phyloP scores from a whole-genome alignment of 2,888 invertebrate genomes.

The Alsophila aescularia region DNA sequence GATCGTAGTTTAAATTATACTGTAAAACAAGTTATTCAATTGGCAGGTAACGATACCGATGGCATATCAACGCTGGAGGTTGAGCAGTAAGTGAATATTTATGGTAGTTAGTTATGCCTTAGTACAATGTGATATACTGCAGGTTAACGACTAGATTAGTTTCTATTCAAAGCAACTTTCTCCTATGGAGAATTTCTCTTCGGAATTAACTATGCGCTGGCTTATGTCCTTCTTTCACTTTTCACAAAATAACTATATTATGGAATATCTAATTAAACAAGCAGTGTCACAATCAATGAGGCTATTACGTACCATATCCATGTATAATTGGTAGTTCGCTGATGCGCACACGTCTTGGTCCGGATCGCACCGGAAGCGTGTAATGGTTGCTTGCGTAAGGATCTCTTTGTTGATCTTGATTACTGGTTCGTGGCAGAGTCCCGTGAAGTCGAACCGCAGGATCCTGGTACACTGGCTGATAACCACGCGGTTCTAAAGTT shows the following conservation, averaged over 20 bases:
- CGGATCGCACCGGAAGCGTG: constrained; percentile 66
- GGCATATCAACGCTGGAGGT: constrained; percentile 40
- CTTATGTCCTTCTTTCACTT: constrained; percentile 40
- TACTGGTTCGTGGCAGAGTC: constrained; percentile 60
- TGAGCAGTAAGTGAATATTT: constrained; percentile 64
- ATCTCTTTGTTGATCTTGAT: constrained; percentile 44
- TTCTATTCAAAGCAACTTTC: constrained; percentile 78
- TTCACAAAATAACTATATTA: constrained; percentile 4
- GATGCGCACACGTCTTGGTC: constrained; percentile 73
- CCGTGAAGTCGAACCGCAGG: constrained; percentile 58
- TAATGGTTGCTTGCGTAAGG: constrained; percentile 57
- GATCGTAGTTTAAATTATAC: not conserved
- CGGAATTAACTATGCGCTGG: constrained; percentile 52
- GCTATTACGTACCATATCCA: constrained; percentile 72
- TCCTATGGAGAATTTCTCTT: constrained; percentile 64
- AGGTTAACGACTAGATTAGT: constrained; percentile 69
- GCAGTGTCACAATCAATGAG: constrained; percentile 5
- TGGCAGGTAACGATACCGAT: constrained; percentile 31
- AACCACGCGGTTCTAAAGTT: constrained; percentile 41
- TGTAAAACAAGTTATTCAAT: constrained; percentile 17
- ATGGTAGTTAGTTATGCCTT: constrained; percentile 57
- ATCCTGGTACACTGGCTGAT: constrained; percentile 60
- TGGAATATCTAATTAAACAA: not conserved
- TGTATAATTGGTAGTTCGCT: constrained; percentile 71
- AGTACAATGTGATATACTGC: constrained; percentile 62